These are phyloP conservation scores for Barnardius zonarius DNA, from an alignment of 2,113 vertebrate species.

Conservation along the genomic window DNA sequence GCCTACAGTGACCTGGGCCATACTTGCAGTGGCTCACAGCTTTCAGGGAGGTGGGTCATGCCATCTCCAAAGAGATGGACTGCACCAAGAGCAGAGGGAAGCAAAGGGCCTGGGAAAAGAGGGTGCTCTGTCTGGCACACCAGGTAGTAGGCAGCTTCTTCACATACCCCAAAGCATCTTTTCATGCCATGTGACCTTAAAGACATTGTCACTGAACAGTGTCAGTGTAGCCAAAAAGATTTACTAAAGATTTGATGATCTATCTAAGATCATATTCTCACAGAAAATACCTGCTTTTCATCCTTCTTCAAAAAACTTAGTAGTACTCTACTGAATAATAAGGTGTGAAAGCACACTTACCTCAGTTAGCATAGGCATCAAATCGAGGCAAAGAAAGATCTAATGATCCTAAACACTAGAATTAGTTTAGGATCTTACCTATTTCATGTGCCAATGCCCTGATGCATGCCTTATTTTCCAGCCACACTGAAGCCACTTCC, in stretches of 20 bases:
- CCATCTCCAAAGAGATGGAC: neutral
- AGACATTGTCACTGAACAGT: neutral
- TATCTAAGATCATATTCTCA: neutral
- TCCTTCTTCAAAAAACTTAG: neutral
- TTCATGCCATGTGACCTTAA: neutral
- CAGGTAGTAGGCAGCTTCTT: neutral
- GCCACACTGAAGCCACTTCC: neutral
- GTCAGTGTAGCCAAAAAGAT: neutral
- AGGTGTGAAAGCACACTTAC: neutral
- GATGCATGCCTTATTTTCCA: neutral
- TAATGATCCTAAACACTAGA: neutral
- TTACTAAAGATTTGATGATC: neutral
- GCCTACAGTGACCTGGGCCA: accelerated
- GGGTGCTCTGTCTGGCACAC: neutral
- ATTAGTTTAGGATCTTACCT: neutral
- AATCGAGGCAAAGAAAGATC: neutral
- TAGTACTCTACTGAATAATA: neutral
- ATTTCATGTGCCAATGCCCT: neutral
- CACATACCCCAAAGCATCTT: neutral
- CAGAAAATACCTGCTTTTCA: neutral
- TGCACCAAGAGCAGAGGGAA: neutral
- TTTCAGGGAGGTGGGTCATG: neutral
- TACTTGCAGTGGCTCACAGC: neutral
- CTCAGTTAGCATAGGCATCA: neutral
- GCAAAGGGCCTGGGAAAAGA: neutral